Evolutionary conservation across 2,888 invertebrate genomes (phyloP).

Genomic region (Adelognathus sp.): DNA sequence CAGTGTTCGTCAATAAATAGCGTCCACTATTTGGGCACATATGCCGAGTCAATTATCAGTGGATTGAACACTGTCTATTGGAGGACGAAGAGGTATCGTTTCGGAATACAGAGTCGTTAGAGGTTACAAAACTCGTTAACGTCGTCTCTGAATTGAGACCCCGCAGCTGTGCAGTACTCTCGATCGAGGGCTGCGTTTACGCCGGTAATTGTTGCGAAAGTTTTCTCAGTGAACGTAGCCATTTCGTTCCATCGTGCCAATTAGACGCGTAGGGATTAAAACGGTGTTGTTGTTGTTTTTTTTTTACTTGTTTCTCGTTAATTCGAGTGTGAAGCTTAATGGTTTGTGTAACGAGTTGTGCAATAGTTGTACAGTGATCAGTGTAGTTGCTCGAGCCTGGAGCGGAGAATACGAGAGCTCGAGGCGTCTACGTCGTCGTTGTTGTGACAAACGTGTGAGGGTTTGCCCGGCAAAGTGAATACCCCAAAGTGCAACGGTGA

Average conservation of each 20-base stretch:
- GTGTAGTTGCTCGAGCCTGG: neutral
- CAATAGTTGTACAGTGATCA: neutral
- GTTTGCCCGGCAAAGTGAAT: constrained; percentile 74
- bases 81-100: neutral
- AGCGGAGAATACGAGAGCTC: neutral
- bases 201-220: neutral
- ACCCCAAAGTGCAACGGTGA: constrained; percentile 72
- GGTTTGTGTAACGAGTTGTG: neutral
- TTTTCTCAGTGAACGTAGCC: neutral
- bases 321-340: neutral
- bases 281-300: neutral
- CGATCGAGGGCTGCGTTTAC: neutral
- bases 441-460: constrained; percentile 1
- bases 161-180: neutral
- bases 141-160: neutral
- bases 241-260: neutral
- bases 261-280: neutral
- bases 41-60: neutral
- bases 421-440: neutral
- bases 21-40: neutral
- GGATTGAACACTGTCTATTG: neutral
- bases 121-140: too few relatives aligned
- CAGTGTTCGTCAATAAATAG: neutral
- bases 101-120: too few relatives aligned
- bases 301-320: too few relatives aligned